These are phyloP conservation scores for Pardalotus punctatus DNA, from an alignment of 2,113 vertebrate species.

Conservation along the genomic window DNA sequence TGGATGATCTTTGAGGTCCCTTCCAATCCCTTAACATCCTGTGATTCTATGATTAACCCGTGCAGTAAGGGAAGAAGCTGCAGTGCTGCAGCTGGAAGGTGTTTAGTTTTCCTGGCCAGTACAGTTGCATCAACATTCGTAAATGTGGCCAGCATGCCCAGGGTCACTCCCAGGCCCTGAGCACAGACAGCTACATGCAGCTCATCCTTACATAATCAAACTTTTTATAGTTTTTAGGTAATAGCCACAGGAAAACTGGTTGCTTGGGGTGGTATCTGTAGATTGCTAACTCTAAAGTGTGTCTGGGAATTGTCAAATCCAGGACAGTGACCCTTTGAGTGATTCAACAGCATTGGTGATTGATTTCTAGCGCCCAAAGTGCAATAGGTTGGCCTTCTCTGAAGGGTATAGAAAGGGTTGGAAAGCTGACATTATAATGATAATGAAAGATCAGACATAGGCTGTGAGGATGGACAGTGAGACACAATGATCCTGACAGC, in stretches of 20 bases:
- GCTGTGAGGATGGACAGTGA: neutral
- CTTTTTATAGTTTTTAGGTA: neutral
- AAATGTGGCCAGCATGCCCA: neutral
- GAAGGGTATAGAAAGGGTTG: neutral
- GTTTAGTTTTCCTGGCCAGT: neutral
- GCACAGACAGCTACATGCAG: neutral
- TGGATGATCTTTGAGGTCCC: neutral
- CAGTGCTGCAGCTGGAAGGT: neutral
- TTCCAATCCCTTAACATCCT: neutral
- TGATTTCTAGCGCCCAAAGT: neutral
- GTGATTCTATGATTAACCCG: neutral
- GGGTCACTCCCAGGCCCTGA: neutral
- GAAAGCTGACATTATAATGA: neutral
- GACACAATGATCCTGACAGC: neutral
- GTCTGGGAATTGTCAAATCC: neutral
- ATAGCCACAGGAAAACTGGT: neutral
- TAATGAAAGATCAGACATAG: neutral
- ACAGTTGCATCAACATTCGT: neutral
- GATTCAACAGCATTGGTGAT: neutral
- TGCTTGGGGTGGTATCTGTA: neutral
- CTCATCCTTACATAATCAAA: neutral
- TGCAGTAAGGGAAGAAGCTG: neutral
- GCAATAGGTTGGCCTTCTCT: neutral
- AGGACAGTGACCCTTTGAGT: accelerated
- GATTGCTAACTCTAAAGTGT: neutral